phyloP scores from a whole-genome alignment of 2,113 vertebrate species.

The Pica pica region DNA sequence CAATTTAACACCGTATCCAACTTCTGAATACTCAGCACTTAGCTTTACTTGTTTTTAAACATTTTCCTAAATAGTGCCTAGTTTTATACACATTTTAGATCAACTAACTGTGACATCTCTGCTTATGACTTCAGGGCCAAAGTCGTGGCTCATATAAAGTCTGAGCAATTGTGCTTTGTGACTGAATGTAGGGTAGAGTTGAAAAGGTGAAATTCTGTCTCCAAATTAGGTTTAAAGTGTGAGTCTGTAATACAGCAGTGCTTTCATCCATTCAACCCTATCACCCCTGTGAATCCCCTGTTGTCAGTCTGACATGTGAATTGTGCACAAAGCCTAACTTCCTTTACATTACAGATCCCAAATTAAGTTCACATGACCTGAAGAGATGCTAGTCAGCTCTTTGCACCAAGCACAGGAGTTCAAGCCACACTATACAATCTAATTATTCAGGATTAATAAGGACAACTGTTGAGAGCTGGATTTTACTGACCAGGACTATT shows the following conservation, averaged over 20 bases:
- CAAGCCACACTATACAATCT: neutral
- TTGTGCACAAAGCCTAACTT: neutral
- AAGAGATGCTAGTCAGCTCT: neutral
- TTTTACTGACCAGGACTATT: neutral
- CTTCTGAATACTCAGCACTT: neutral
- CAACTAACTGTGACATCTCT: neutral
- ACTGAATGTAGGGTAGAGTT: neutral
- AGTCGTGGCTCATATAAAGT: neutral
- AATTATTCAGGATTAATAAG: slow-evolving; percentile 19
- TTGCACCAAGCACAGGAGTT: neutral
- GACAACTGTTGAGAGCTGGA: neutral
- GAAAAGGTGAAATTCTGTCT: slow-evolving; percentile 13
- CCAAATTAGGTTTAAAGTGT: neutral
- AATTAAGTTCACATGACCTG: slow-evolving; percentile 2
- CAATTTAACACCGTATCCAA: neutral
- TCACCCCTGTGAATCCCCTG: neutral
- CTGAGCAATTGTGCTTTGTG: neutral
- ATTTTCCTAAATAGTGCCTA: neutral
- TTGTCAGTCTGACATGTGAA: neutral
- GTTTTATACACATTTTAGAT: neutral
- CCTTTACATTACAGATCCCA: neutral
- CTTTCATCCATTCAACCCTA: neutral
- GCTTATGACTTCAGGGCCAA: neutral
- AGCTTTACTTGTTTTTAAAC: neutral
- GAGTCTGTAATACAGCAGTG: neutral